Evolutionary conservation across 92 coral and sea anemone genomes (phyloP), one percentile per base, ranked within the genome.

Genomic region (Galaxea fascicularis): DNA sequence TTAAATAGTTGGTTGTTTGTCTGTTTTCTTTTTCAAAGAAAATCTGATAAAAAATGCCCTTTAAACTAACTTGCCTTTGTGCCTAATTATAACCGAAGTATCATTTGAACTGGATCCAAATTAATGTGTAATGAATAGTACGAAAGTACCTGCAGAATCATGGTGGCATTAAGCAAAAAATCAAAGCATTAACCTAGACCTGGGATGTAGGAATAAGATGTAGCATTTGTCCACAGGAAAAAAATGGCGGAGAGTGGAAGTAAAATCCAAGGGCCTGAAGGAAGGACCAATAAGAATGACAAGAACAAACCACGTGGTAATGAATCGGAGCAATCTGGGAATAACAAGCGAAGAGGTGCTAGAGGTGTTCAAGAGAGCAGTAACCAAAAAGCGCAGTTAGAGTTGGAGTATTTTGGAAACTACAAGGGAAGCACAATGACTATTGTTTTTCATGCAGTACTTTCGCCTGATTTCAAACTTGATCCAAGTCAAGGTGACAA

Each of bases 391-490:
- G 4, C 16, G 16, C 7, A 65, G 47, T 13, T 14, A 8, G n/a
- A 13, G 1, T 31, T 9, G 21, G 76, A 35, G 31, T 67, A 82
- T 26, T 71, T 82, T 63, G 45, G 20, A 20, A 1, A 20, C 1
- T 16, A 11, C 49, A 82, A 45, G 15, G 72, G 18, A 20, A 16
- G 4, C 56, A 73, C 59, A 52, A 67, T 90, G 76, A 90, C 88
- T 54, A 14, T 90, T 25, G 82, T 81, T 53, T 80, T 90, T 71
- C 93, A 90, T 67, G 93, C 93, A 54, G 76, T 90, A 24, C 85
- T 90, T 66, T 60, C 93, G 15, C 93, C 93, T 60, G 80, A 90
- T 60, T 90, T 81, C 60, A 71, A 90, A n/a, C 86, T 85, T 82
- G 90, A 90, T 22, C 20, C 65, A 27, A 53, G 3, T 28, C 39